Conservation (phyloP, 2,888 invertebrate species). For the Catotricha subobsoleta region DNA sequence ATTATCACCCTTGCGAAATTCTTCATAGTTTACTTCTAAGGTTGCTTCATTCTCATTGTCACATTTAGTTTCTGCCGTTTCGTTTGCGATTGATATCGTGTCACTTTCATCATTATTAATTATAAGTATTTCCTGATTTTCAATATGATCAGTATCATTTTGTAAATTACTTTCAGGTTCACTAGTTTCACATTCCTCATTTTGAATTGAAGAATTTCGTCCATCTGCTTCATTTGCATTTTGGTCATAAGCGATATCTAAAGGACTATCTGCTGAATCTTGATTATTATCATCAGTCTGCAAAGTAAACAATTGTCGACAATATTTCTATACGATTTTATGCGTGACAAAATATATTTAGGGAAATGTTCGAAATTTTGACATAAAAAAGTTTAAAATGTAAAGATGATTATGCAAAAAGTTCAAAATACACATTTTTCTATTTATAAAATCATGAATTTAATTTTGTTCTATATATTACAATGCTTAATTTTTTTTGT, state of each 20-base stretch:
- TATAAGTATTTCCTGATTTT: constrained; percentile 7
- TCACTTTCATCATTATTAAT: constrained; percentile 12
- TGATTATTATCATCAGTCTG: constrained; percentile 1
- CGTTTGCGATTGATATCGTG: constrained; percentile 9
- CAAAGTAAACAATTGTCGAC: background rate
- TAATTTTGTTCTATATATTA: too few species aligned
- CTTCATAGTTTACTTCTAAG: too few species aligned
- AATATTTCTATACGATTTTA: too few species aligned
- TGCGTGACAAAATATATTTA: too few species aligned
- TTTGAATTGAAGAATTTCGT: background rate
- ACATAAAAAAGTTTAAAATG: too few species aligned
- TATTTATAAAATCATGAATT: too few species aligned
- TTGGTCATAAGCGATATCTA: background rate
- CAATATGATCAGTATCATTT: constrained; percentile 14
- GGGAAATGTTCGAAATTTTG: too few species aligned
- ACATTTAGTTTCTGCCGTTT: constrained; percentile 14
- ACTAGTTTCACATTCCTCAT: constrained; percentile 11
- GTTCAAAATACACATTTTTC: too few species aligned
- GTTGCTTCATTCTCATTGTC: too few species aligned
- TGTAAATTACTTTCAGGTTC: constrained; percentile 15
- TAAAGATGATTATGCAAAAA: too few species aligned
- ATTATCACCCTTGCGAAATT: too few species aligned
- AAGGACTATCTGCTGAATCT: background rate
- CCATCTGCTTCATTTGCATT: background rate
- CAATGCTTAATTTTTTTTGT: too few species aligned